Evolutionary conservation across 2,888 invertebrate genomes (phyloP), one percentile per base, ranked within the genome.

Genomic region (Amphipoea oculea): DNA sequence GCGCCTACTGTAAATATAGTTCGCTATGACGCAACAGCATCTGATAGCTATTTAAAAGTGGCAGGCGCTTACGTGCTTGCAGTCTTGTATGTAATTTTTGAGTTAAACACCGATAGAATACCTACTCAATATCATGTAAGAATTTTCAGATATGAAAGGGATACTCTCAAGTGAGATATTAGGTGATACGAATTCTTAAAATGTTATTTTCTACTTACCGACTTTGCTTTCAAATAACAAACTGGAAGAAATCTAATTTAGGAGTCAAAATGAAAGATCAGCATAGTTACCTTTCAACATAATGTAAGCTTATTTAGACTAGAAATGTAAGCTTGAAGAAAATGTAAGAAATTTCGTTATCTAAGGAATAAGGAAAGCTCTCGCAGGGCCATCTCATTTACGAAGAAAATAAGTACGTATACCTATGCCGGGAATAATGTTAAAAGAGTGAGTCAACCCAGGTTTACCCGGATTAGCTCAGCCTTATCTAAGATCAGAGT

Each of bases 311-410:
- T 87, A 78, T 84, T 86, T 84, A 87, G 66, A 73, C 74, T 84
- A 81, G 81, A 76, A 81, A 84, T 81, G 87, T 83, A 83, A 85
- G 86, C 84, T 83, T 72, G 54, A 84, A 84, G 84, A 77, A 83
- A 85, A 85, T 84, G 77, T 86, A 86, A 81, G 85, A 86, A 84
- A 85, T 81, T 86, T 85, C 77, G 72, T 86, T 85, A 85, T 86
- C 77, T 84, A 73, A 62, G 51, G 48, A 85, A 85, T 84, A 81
- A 86, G 85, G 85, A 81, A 85, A 86, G 84, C 84, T 86, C 77
- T 80, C 60, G 36, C 77, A 86, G 72, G 72, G 74, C 87, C 80
- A 86, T 85, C 84, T 85, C 84, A 84, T 85, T 85, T 85, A 81
- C 84, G 74, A 77, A 84, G 72, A 77, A 86, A 86, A 85, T 86